A percentile compares a stretch with the other conserved stretches of the same genome.
These are phyloP conservation scores for Andrena praecox DNA, from an alignment of 2,888 invertebrate genomes.

Conservation along the genomic window DNA sequence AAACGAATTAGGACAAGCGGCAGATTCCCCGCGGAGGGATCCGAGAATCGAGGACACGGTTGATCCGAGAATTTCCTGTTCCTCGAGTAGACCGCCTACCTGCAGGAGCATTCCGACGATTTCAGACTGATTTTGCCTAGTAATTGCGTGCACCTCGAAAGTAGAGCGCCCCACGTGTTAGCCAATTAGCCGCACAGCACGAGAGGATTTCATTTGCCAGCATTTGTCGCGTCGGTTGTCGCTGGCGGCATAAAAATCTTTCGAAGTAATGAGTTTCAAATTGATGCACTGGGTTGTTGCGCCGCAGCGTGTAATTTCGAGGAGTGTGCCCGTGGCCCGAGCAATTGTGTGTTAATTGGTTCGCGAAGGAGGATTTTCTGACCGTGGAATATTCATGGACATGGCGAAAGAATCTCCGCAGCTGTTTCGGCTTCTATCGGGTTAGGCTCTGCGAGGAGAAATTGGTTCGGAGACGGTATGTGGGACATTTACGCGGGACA, in stretches of 20 bases:
- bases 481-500: constrained; percentile 6
- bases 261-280: constrained; percentile 19
- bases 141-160: background rate
- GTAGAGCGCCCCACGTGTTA: background rate
- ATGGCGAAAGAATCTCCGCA: background rate
- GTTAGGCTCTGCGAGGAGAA: constrained; percentile 17
- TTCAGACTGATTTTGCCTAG: background rate
- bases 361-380: constrained; percentile 18
- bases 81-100: too few species aligned
- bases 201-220: background rate
- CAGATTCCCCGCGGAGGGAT: background rate
- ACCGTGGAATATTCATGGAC: background rate
- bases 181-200: background rate
- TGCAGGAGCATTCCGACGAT: background rate
- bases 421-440: background rate
- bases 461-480: background rate
- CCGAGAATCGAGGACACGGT: too few species aligned
- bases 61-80: too few species aligned
- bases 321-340: background rate
- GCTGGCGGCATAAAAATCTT: background rate
- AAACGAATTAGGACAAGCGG: background rate
- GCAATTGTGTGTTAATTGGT: constrained; percentile 46
- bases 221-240: too few species aligned
- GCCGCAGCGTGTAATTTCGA: constrained; percentile 20
- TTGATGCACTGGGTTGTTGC: constrained; percentile 7